Evolutionary conservation across 2,797 vertebrate species (phyloP), one percentile per base, ranked within the genome.

Genomic region (Phoxinus dragarum): DNA sequence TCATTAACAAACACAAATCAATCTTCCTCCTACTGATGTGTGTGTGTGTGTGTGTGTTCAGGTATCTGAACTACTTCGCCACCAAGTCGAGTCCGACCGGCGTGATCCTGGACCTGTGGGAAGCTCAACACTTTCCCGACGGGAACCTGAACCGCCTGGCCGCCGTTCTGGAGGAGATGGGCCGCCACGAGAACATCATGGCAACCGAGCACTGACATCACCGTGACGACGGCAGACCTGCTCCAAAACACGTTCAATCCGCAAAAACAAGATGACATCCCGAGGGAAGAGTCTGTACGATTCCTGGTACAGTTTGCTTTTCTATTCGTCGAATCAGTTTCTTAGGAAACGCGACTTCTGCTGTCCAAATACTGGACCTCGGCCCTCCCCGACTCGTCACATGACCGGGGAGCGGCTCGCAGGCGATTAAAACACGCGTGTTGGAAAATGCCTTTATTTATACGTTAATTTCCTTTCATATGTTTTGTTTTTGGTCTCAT

Each of bases 11-110:
- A 9, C 54, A 56, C 21, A 56, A 23, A 23, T 56, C 7, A 56
- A 4, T 23, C 8, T 3, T 56, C 19, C 54, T 23, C 19, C 3
- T 23, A 9, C 54, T 56, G 23, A 56, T 56, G 47, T 47, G 44
- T 47, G 44, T 42, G 42, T 42, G 40, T 47, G n/a, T 64, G 27
- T 66, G 27, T 34, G 49, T 27, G 5, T 0, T 16, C 93, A 99
- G 98, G 94, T 99, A 99, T 93, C 95, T 99, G 85, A 99, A 99
- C 94, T 99, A 99, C 94, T 99, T 99, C 91, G 98, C 98, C 90
- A 99, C 98, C 6, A 99, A 99, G 94, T 98, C 98, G 0, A 99
- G 97, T 91, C 98, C 98, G 0, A 99, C 98, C 0, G 98, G 98
- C 0, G 98, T 99, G 85, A 99, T 99, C 91, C 92, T 99, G 93